Evolutionary conservation across 1,140 invertebrate genomes (phyloP), one percentile per base, ranked within the genome.

Genomic region (Cyclina sinensis): DNA sequence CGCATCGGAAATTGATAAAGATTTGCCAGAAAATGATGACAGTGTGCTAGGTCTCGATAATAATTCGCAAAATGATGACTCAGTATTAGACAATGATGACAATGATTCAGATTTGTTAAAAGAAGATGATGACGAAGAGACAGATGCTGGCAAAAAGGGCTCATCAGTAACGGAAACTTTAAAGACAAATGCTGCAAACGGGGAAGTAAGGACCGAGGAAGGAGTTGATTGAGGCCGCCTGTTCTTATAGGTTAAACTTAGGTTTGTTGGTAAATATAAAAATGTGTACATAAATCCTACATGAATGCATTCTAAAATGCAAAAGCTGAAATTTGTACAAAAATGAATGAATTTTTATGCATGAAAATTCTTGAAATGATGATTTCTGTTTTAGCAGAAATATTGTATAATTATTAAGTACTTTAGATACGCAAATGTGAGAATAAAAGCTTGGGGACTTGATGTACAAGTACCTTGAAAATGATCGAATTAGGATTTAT

Each of bases 51-150:
- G 43, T 7, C 43, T 43, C 5, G 43, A 43, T 43, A 43, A 43
- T 43, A 43, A 4, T 7, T 70, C 65, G 0, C 65, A 70, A 27
- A 70, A 39, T 37, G 35, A 70, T 70, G 65, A 70, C 1, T 35
- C 65, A 16, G 27, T 70, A n/a, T 70, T 70, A 76, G 46, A 76
- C 11, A 76, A 78, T 78, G 74, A 78, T 35, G 74, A 30, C 7
- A 78, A 78, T 35, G 74, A 78, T 54, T 78, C 74, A 2, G 74
- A 78, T 54, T 54, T 78, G 27, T 35, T 78, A 32, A 78, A 78
- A 35, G 74, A 78, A 11, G 74, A 78, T 37, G 74, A 78, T 35
- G 48, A 78, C 39, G 84, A 21, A 35, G 73, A 76, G 16, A 65
- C 21, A 57, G 46, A 11, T 85, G 7, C 11, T 2, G 68, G 43